phyloP scores from a whole-genome alignment of 2,797 vertebrate genomes.

The Mycteria americana region DNA sequence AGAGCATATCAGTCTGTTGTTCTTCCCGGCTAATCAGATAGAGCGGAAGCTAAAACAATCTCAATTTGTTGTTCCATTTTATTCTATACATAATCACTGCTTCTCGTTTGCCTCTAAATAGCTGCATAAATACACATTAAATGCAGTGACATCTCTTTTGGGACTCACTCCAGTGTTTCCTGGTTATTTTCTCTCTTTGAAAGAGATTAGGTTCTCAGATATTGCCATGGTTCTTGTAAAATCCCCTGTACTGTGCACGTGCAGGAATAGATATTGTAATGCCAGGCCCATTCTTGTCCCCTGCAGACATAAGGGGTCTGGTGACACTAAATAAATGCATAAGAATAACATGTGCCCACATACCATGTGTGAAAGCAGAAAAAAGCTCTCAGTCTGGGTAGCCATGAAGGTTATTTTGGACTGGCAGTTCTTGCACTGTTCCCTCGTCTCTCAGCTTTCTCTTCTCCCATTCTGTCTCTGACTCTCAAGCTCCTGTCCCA shows the following conservation, averaged over 20 bases:
- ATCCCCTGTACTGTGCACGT: not conserved
- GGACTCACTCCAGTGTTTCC: conserved; percentile 4
- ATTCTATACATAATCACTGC: conserved; percentile 44
- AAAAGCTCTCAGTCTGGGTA: not conserved
- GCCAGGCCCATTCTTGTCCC: not conserved
- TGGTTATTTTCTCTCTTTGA: conserved; percentile 8
- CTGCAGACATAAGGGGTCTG: not conserved
- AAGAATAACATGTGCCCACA: not conserved
- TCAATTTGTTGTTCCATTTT: conserved; percentile 45
- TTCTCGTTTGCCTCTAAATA: conserved; percentile 30
- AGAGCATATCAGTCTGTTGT: conserved; percentile 22
- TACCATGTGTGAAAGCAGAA: not conserved
- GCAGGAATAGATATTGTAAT: not conserved
- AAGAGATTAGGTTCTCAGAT: conserved; percentile 13
- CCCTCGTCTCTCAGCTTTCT: not conserved
- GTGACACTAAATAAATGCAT: not conserved
- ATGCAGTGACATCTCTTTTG: conserved; percentile 53
- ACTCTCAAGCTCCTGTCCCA: not conserved
- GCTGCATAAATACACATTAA: conserved; percentile 59
- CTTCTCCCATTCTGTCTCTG: not conserved
- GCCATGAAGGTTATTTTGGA: not conserved
- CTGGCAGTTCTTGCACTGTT: not conserved
- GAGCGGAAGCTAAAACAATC: conserved; percentile 23
- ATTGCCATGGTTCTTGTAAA: not conserved
- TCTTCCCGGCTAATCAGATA: conserved; percentile 67